These are phyloP conservation scores for Tribolium castaneum DNA, from an alignment of 1,140 invertebrate genomes.

Conservation along the genomic window DNA sequence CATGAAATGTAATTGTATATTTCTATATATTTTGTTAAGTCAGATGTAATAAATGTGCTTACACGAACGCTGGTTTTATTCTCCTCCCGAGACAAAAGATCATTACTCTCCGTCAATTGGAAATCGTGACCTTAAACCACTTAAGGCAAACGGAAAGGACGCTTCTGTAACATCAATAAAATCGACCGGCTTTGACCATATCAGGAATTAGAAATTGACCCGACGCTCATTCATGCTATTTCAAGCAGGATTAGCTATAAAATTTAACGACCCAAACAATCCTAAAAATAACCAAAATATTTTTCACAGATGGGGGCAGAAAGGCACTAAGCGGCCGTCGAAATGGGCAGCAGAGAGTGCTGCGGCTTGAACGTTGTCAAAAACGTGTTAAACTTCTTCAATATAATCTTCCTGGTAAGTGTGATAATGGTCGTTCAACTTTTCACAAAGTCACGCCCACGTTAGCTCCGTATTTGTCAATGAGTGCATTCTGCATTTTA, in stretches of 20 bases:
- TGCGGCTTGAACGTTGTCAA: slow-evolving; percentile 82
- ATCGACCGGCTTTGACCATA: slow-evolving; percentile 14
- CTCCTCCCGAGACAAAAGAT: neutral
- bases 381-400: slow-evolving; percentile 83
- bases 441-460: slow-evolving; percentile 13
- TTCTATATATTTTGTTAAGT: slow-evolving; percentile 28
- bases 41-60: slow-evolving; percentile 25
- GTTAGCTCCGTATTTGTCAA: slow-evolving; percentile 22
- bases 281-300: slow-evolving; percentile 3
- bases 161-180: slow-evolving; percentile 14
- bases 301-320: slow-evolving; percentile 3
- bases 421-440: slow-evolving; percentile 42
- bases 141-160: neutral
- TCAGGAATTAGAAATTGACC: slow-evolving; percentile 7
- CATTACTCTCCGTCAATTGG: neutral
- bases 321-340: neutral
- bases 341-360: slow-evolving; percentile 69
- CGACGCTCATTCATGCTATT: slow-evolving; percentile 5
- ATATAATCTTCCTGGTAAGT: slow-evolving; percentile 83
- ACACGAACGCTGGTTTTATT: neutral
- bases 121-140: slow-evolving; percentile 21
- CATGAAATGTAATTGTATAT: slow-evolving; percentile 28
- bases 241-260: neutral
- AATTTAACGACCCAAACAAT: slow-evolving; percentile 4
- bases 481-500: neutral